phyloP scores from a whole-genome alignment of 2,888 invertebrate species.

The Zhuqinia jingwanae region DNA sequence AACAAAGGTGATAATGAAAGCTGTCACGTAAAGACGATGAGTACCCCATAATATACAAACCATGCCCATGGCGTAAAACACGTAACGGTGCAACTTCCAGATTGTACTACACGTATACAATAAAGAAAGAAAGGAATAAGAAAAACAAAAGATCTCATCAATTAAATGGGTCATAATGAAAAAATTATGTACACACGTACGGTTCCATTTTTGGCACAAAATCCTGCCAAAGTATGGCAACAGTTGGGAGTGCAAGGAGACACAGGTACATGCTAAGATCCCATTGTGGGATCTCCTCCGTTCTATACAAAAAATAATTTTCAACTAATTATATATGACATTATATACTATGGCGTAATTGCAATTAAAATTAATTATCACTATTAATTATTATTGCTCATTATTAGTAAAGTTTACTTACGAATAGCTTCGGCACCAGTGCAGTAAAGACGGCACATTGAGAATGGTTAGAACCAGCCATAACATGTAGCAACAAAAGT shows the following conservation, averaged over 20 bases:
- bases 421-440: conserved; percentile 91
- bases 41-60: conserved; percentile 75
- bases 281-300: conserved; percentile 69
- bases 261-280: conserved; percentile 76
- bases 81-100: conserved; percentile 76
- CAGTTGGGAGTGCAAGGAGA: conserved; percentile 79
- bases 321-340: not conserved
- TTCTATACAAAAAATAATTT: conserved; percentile 4
- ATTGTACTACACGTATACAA: too few species aligned
- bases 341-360: not conserved
- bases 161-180: too few species aligned
- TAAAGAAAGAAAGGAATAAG: too few species aligned
- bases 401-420: conserved; percentile 82
- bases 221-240: conserved; percentile 86
- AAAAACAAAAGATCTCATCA: too few species aligned
- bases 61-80: conserved; percentile 74
- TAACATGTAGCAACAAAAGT: conserved; percentile 87
- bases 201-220: conserved; percentile 85
- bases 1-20: conserved; percentile 76
- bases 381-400: too few species aligned
- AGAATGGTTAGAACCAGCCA: conserved; percentile 86
- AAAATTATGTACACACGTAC: too few species aligned
- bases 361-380: too few species aligned
- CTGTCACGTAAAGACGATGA: conserved; percentile 76
- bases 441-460: conserved; percentile 87